phyloP scores from a whole-genome alignment of 2,888 invertebrate species.

The Elegia similella region DNA sequence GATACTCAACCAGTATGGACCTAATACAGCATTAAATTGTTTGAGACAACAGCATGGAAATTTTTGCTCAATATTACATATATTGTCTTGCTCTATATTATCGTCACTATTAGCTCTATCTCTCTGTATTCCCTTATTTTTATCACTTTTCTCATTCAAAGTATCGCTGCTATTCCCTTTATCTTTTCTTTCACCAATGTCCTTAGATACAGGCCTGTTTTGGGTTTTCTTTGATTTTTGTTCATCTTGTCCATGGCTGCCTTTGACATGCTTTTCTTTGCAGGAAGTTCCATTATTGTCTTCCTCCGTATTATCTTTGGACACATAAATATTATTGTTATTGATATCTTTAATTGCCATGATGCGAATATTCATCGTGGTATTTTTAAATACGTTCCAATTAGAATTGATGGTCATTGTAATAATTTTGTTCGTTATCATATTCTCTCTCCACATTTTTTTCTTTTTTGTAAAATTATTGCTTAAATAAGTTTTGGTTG shows the following conservation, averaged over 20 bases:
- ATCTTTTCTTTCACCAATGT: neutral
- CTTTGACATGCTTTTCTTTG: neutral
- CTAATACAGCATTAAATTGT: neutral
- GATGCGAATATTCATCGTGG: no score
- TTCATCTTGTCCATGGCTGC: neutral
- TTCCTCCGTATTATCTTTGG: neutral
- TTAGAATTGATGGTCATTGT: no score
- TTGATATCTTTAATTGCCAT: neutral
- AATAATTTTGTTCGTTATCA: no score
- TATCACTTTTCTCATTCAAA: conserved; percentile 8
- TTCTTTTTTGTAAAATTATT: no score
- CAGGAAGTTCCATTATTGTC: neutral
- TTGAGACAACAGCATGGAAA: neutral
- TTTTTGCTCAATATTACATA: neutral
- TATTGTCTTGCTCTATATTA: neutral
- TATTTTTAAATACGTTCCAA: no score
- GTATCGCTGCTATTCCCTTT: conserved; percentile 14
- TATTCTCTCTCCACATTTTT: no score
- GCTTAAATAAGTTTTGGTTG: no score
- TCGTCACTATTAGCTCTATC: neutral
- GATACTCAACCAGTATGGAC: neutral
- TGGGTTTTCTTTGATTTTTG: neutral
- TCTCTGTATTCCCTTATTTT: neutral
- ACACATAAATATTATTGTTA: neutral
- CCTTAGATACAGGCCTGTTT: neutral